Evolutionary conservation across 2,888 invertebrate species (phyloP), one percentile per base, ranked within the genome.

Genomic region (Spilosoma lubricipeda): DNA sequence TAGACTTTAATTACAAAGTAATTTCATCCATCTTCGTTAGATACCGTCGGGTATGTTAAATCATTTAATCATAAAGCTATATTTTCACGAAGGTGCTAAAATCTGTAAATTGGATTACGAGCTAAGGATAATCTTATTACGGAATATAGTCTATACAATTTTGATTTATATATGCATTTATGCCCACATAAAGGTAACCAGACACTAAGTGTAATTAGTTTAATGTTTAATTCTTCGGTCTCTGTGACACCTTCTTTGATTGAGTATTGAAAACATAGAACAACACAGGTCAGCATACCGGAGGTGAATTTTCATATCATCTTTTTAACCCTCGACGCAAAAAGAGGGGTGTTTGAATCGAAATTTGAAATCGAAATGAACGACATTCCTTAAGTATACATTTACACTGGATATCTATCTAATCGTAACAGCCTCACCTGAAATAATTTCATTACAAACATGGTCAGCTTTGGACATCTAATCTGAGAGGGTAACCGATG

Each of bases 401-500:
- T 63, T 30, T 30, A 30, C 18, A 30, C 8, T 18, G 8, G 63
- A 30, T 30, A 30, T 18, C 63, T 30, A 63, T 30, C 59, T 27
- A 63, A 63, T 63, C 59, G 59, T 30, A 63, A 18, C 59, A 63
- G 3, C 27, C 18, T 27, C 18, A 18, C 63, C 63, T 18, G 30
- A 30, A 30, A 63, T 63, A 63, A 63, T 63, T 63, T 30, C 30
- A 63, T 63, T 30, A 48, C 48, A 30, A 45, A 67, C 45, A 45
- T 48, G 67, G 67, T 48, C 48, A 67, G 45, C 48, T 30, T 48
- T 33, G 30, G 18, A 56, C 52, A 63, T 70, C n/a, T 42, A 69
- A 39, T 48, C n/a, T 42, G 45, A 71, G 65, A 45, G 71, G 71
- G 66, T 72, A 20, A 67, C 72, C 56, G 13, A 30, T n/a, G 59